Percentiles rank a stretch among this genome's conserved stretches.
Evolutionary conservation across 2,888 invertebrate genomes (phyloP).

Genomic region (Eubasilissa splendida): DNA sequence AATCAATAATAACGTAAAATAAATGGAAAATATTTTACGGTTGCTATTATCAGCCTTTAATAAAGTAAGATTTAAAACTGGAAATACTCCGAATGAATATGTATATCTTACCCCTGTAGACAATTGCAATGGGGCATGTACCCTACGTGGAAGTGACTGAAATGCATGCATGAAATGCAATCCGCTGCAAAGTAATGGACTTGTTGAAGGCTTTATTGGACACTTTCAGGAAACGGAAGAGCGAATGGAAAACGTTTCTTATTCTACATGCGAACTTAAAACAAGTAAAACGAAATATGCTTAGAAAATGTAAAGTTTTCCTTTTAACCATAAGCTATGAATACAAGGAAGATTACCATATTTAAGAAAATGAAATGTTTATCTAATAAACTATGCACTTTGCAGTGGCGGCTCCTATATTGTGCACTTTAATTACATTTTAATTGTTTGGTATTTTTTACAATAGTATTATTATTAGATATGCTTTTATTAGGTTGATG

Average conservation of each 20-base stretch:
- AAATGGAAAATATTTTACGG: too few species aligned
- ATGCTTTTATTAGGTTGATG: too few species aligned
- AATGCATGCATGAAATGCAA: constrained; percentile 54
- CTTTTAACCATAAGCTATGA: background rate
- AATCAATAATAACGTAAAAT: too few species aligned
- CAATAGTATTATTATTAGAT: too few species aligned
- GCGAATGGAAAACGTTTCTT: constrained; percentile 22
- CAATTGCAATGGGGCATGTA: constrained; percentile 31
- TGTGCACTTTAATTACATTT: too few species aligned
- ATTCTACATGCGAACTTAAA: constrained; percentile 12
- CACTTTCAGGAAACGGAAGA: constrained; percentile 27
- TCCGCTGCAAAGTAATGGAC: constrained; percentile 53
- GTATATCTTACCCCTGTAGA: constrained; percentile 13
- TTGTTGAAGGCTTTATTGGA: constrained; percentile 52
- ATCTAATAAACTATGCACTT: too few species aligned
- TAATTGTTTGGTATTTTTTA: too few species aligned
- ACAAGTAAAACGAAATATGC: constrained; percentile 4
- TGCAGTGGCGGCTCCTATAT: too few species aligned
- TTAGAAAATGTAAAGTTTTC: background rate
- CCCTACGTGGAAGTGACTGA: constrained; percentile 36
- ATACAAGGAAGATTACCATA: too few species aligned
- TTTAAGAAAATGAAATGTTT: too few species aligned
- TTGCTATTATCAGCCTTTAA: too few species aligned
- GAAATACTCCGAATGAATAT: constrained; percentile 20
- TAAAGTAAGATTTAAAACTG: background rate